Base-by-base conservation (phyloP, 2,797 vertebrate genomes). In the Eospalax fontanierii region DNA sequence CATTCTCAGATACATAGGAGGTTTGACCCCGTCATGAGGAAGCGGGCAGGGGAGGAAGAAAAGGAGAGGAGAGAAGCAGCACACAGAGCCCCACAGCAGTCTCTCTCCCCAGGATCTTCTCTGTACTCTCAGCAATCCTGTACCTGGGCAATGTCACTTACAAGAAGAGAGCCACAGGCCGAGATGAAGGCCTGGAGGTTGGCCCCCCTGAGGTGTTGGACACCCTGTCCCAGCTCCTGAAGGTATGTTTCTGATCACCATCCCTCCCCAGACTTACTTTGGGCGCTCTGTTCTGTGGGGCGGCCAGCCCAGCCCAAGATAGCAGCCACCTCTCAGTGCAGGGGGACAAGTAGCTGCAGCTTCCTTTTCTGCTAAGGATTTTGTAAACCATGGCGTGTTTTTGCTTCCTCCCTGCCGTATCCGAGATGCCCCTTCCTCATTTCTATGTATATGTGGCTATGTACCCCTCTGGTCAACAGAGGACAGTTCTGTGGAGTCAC, bases 71-170 rank as follows among this genome's bases (percentile, higher is more conserved):
- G 11, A 6, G 46, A 50, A 6, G 5, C 40, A 14, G 4, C 28
- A 63, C 12, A 59, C 65, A 66, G 28, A 30, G 65, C 50, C 76
- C n/a, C 54, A 22, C 21, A 46, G 8, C 35, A 30, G 24, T 26
- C 61, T 35, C 26, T n/a, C 87, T 98, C 65, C 83, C 86, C 92
- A 99, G 99, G 97, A 99, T 99, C 97, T 99, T 99, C 97, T 99
- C 99, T 35, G 91, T 99, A 80, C 99, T 99, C 38, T 99, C 99
- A 3, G 99, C 99, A 92, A 99, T 99, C 96, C 98, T 99, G 88
- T 99, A 99, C 97, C 97, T 99, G 98, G 99, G 99, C 74, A 99
- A 99, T 0, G 98, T 99, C 97, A 99, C 98, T 0, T 99, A 99
- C 96, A 98, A 98, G 59, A 98, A 97, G 96, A 99, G 99, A 98